A percentile compares a stretch with the other conserved stretches of the same genome.
These are phyloP conservation scores for Hystrix cristata DNA, from an alignment of 2,113 vertebrate species.

Conservation along the genomic window DNA sequence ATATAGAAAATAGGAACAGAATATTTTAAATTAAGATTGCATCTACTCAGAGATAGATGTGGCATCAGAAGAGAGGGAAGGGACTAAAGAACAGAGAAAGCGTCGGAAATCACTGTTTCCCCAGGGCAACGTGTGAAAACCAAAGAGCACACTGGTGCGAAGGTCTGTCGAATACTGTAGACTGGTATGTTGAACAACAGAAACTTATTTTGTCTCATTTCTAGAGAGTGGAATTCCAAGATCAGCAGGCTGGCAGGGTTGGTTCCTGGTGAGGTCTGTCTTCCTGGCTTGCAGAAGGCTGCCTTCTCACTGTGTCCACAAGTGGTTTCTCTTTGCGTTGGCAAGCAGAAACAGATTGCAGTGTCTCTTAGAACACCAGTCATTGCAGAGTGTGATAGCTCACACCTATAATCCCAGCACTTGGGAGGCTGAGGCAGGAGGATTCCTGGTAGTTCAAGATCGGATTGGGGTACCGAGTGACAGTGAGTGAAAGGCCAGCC, in stretches of 20 bases:
- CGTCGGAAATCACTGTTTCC: neutral
- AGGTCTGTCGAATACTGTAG: neutral
- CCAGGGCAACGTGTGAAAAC: neutral
- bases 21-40: neutral
- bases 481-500: neutral
- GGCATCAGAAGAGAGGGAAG: neutral
- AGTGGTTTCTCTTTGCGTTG: fast-evolving
- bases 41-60: neutral
- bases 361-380: neutral
- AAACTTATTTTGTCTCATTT: neutral
- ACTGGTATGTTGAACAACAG: neutral
- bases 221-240: neutral
- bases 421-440: neutral
- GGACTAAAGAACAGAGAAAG: neutral
- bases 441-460: neutral
- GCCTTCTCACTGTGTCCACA: neutral
- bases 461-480: neutral
- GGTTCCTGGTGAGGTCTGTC: neutral
- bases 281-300: neutral
- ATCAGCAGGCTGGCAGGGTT: neutral
- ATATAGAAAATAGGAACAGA: neutral
- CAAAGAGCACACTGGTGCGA: neutral
- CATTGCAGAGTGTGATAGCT: neutral
- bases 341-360: neutral
- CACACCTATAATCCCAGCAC: neutral